Base-by-base conservation (phyloP, 2,888 invertebrate species). In the Drosophila lacicola region DNA sequence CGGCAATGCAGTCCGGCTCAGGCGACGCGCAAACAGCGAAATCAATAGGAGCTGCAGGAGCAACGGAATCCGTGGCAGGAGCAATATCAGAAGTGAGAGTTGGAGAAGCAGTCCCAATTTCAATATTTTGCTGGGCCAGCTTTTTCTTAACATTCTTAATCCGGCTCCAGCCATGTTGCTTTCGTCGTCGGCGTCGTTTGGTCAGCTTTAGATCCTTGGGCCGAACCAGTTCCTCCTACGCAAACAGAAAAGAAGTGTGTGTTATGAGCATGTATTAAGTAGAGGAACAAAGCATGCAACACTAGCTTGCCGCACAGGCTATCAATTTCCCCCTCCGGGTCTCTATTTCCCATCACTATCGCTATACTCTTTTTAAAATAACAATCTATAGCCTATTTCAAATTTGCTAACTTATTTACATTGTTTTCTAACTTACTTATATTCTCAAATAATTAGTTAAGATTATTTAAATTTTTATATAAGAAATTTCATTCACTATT, bases 1-100 rank as follows among this genome's bases (percentile, higher is more conserved):
- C 78, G 14, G 71, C 77, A 62, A 79, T 79, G 47, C 51, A 70
- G 17, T 64, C 64, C 14, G 33, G 14, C 25, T 49, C 17, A 10
- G 54, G 25, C 11, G 50, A 53, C 11, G 53, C 9, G 17, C 41
- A 29, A 41, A 11, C 46, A 46, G 13, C n/a, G 13, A 25, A 14
- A 11, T 8, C n/a, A 39, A 17, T 3, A 29, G 25, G 17, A n/a
- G 45, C n/a, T 19, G 2, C 8, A 29, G 14, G 4, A 14, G 17
- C 29, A 8, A 2, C 29, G 2, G 29, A 29, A 8, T 29, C 29
- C 29, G 29, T 29, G 29, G 8, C 46, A 36, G 14, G 0, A 11
- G 8, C 46, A 19, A 21, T 3, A 13, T 36, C 45, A 46, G 6
- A 47, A 45, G 21, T 25, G 8, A 13, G 3, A 42, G 39, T n/a